These are phyloP conservation scores for Apodemia duryi DNA, from an alignment of 2,888 invertebrate genomes.

Conservation along the genomic window DNA sequence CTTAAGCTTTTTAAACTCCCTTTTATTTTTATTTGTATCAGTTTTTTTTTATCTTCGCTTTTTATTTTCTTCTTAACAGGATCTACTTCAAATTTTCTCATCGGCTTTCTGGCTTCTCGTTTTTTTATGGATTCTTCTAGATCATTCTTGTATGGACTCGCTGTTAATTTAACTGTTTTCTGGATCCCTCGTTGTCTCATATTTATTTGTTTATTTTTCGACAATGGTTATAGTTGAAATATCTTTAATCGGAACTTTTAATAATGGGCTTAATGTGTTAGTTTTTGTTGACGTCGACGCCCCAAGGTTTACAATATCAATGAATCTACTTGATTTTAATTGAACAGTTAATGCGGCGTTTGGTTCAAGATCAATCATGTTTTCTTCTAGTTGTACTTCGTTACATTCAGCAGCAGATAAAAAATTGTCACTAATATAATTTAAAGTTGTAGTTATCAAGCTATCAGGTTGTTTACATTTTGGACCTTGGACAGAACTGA, in stretches of 20 bases:
- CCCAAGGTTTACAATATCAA: background rate
- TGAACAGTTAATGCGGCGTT: background rate
- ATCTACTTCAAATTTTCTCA: background rate
- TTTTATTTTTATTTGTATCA: background rate
- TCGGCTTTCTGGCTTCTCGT: background rate
- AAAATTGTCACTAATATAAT: no score
- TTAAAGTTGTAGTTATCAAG: no score
- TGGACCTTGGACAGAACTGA: no score
- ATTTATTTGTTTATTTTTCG: background rate
- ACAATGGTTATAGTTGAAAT: background rate
- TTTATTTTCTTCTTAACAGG: background rate
- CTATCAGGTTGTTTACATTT: no score
- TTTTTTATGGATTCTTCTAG: conserved; percentile 4
- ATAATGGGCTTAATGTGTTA: background rate
- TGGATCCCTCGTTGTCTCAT: background rate
- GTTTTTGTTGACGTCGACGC: conserved; percentile 39
- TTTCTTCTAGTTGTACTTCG: background rate
- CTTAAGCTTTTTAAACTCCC: no score
- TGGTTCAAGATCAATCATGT: background rate
- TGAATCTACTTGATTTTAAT: conserved; percentile 1
- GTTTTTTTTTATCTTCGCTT: background rate
- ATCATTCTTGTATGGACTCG: conserved; percentile 1
- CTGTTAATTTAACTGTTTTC: background rate
- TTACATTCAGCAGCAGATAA: background rate
- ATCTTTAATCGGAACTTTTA: conserved; percentile 1